Conservation (phyloP, 2,888 invertebrate genomes). For the Noctua janthina region DNA sequence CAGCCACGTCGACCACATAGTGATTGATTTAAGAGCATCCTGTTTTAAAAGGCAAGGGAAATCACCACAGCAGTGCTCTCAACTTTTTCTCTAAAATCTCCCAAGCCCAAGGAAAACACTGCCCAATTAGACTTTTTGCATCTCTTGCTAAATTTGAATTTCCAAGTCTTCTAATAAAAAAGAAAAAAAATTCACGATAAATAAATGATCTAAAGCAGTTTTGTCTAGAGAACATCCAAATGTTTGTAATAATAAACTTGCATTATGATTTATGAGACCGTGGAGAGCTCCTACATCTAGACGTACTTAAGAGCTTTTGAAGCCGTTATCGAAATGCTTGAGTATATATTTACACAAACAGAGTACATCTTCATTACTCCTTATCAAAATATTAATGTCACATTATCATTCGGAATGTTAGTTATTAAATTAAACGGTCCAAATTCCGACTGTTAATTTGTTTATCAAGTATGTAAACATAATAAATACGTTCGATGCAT, state of each 20-base stretch:
- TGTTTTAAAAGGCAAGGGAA: background rate
- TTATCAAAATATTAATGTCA: constrained; percentile 56
- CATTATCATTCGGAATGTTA: constrained; percentile 41
- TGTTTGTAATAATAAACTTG: constrained; percentile 56
- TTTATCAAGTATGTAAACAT: constrained; percentile 65
- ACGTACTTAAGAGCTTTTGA: constrained; percentile 54
- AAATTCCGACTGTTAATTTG: constrained; percentile 61
- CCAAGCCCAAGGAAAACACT: background rate
- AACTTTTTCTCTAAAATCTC: background rate
- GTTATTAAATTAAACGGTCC: constrained; percentile 57
- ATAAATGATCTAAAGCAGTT: constrained; percentile 20
- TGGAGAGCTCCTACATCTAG: constrained; percentile 45
- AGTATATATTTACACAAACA: constrained; percentile 44
- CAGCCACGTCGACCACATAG: background rate
- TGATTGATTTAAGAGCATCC: background rate
- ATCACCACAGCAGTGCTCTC: background rate
- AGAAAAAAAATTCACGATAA: background rate
- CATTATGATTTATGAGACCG: constrained; percentile 54
- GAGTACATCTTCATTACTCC: constrained; percentile 45
- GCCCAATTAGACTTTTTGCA: background rate
- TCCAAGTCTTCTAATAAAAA: background rate
- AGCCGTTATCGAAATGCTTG: constrained; percentile 47
- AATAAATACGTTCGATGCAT: constrained; percentile 59
- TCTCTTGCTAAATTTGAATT: background rate
- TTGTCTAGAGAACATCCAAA: constrained; percentile 35